Conservation (phyloP, 1,140 invertebrate species). For the Caenorhabditis latens region DNA sequence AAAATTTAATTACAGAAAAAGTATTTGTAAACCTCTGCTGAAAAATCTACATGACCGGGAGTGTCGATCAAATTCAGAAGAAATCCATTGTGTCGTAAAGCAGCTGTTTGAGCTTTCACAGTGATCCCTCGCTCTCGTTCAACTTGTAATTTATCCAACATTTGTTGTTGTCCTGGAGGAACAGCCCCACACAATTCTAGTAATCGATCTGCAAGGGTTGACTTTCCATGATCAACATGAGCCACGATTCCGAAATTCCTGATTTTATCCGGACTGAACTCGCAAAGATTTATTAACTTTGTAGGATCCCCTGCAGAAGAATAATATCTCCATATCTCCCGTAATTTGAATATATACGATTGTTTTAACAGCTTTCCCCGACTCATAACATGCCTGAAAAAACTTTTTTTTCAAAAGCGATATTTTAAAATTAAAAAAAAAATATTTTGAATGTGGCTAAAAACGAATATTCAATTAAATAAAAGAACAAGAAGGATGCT, state of each 20-base stretch:
- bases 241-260: constrained; percentile 87
- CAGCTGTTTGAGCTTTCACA: constrained; percentile 96
- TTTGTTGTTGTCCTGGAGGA: constrained; percentile 80
- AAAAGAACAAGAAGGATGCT: neutral
- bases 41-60: constrained; percentile 98
- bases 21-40: constrained; percentile 83
- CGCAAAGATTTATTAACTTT: constrained; percentile 29
- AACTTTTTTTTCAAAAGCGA: neutral
- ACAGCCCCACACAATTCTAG: constrained; percentile 85
- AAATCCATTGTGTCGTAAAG: constrained; percentile 87
- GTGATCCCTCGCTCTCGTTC: constrained; percentile 94
- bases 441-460: neutral
- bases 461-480: neutral
- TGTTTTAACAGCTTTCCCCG: neutral
- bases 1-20: neutral
- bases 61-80: constrained; percentile 97
- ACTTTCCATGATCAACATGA: constrained; percentile 98
- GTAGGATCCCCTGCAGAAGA: constrained; percentile 56
- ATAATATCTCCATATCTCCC: neutral
- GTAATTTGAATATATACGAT: neutral
- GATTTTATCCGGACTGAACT: constrained; percentile 64
- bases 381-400: neutral
- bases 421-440: too few relatives aligned
- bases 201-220: constrained; percentile 91
- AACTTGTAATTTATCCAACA: constrained; percentile 89